Conservation (phyloP, 2,888 invertebrate genomes). For the Adineta ricciae region DNA sequence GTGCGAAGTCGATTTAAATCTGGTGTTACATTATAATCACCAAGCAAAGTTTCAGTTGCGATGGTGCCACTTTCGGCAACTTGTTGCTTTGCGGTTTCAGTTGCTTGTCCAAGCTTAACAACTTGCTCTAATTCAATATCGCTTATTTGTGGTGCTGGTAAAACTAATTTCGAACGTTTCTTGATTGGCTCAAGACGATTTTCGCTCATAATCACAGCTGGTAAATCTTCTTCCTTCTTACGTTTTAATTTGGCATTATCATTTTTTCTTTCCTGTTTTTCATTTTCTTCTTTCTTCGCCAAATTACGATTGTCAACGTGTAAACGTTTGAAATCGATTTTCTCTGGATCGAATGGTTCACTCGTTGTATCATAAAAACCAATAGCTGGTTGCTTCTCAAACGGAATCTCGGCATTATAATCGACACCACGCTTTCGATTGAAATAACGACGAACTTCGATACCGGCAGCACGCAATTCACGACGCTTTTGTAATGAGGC, state of each 20-base stretch:
- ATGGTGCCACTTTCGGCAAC: slow-evolving; percentile 70
- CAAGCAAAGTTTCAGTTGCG: slow-evolving; percentile 61
- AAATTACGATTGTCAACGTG: slow-evolving; percentile 85
- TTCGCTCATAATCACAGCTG: slow-evolving; percentile 69
- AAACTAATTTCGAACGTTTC: slow-evolving; percentile 83
- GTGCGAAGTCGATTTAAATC: slow-evolving; percentile 57
- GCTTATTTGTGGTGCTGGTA: slow-evolving; percentile 91
- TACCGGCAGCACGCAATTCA: slow-evolving; percentile 90
- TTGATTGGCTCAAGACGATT: slow-evolving; percentile 64
- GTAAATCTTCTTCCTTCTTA: slow-evolving; percentile 79
- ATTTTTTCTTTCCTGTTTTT: slow-evolving; percentile 77
- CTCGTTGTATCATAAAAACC: slow-evolving; percentile 83
- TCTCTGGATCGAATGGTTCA: slow-evolving; percentile 75
- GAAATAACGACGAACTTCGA: slow-evolving; percentile 50
- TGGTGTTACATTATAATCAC: slow-evolving; percentile 71
- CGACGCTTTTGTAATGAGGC: slow-evolving; percentile 94
- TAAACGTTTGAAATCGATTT: slow-evolving; percentile 76
- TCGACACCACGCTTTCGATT: slow-evolving; percentile 72
- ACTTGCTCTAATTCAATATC: slow-evolving; percentile 61
- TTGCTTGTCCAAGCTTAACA: slow-evolving; percentile 59
- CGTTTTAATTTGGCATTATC: slow-evolving; percentile 90
- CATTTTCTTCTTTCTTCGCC: slow-evolving; percentile 75
- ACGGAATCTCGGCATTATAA: slow-evolving; percentile 92
- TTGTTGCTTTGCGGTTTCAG: slow-evolving; percentile 58
- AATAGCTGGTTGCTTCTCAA: slow-evolving; percentile 79